Conservation (phyloP, 2,797 vertebrate genomes). For the Sebastiscus albofasciatus region DNA sequence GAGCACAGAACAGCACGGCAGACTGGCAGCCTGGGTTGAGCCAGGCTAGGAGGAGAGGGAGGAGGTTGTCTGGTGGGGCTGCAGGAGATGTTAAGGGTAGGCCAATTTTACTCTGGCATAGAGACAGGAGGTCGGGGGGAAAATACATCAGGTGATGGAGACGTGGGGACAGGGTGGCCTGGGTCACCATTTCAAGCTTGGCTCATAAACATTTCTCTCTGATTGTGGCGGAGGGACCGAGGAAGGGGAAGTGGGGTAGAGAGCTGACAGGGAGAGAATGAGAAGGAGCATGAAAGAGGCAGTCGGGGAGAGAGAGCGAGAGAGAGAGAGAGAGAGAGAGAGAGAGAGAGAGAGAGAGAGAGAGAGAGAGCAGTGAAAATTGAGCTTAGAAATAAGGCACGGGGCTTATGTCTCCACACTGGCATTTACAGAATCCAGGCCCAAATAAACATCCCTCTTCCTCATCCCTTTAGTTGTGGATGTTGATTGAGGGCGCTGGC, state of each 20-base stretch:
- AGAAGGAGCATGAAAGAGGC: conserved; percentile 44
- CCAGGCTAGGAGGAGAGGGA: conserved; percentile 56
- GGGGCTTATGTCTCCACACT: conserved; percentile 62
- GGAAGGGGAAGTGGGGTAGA: conserved; percentile 38
- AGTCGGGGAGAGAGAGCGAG: conserved; percentile 6
- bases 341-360: conserved; percentile 14
- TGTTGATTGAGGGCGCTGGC: conserved; percentile 75
- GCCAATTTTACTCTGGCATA: conserved; percentile 70
- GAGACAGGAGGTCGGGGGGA: conserved; percentile 71
- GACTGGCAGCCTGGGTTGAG: conserved; percentile 72
- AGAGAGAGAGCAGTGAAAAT: conserved; percentile 46
- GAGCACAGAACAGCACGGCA: conserved; percentile 67
- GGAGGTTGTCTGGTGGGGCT: conserved; percentile 68
- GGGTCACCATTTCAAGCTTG: conserved; percentile 66
- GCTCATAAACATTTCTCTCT: conserved; percentile 73
- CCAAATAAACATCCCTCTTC: conserved; percentile 63
- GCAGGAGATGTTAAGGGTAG: conserved; percentile 71
- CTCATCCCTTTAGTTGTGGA: conserved; percentile 68
- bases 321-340: neutral
- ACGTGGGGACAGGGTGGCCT: conserved; percentile 62
- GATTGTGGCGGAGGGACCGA: conserved; percentile 48
- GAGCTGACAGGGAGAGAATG: conserved; percentile 58
- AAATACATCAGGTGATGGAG: conserved; percentile 70
- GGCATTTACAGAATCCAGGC: conserved; percentile 65
- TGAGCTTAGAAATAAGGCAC: conserved; percentile 64